Evolutionary conservation across 1,140 invertebrate species (phyloP), one percentile per base, ranked within the genome.

Genomic region (Ceratosolen solmsi): DNA sequence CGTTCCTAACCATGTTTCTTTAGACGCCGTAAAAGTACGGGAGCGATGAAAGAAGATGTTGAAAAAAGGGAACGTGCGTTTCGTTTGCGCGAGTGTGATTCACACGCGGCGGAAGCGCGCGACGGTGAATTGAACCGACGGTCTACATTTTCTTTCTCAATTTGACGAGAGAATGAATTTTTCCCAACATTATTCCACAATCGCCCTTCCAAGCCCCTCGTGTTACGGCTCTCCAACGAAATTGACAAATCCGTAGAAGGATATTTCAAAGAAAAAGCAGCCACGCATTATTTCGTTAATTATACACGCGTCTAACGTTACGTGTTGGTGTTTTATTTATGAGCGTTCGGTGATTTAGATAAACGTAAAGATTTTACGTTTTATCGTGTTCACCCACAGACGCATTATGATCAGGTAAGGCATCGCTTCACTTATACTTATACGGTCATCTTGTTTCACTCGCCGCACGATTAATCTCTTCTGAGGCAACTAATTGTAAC

Each of bases 61-160:
- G 46, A 76, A 60, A 58, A 58, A 65, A 72, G 33, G 51, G 51
- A 71, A 41, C 65, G 65, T 17, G 2, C 33, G 58, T 68, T 68
- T 41, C 22, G 60, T 78, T 68, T 25, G 65, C 3, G 27, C n/a
- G 17, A 38, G 70, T 36, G 41, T n/a, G 36, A n/a, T 58, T 81
- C 79, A 81, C 79, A 81, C 72, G 60, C 72, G 25, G 56, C 72
- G 79, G 79, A 75, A 81, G 56, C 33, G 58, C 49, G 60, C 36
- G 30, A 75, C 33, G 30, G 2, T 46, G 36, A 81, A 65, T 70
- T 36, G 36, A 73, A 73, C 17, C n/a, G 25, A 15, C 38, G 58
- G 46, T 70, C 20, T 70, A 75, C 73, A 41, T 71, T 63, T 54
- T 54, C 56, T 75, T 81, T 68, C 79, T 41, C 49, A 63, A 74